Percentiles rank a stretch among this genome's conserved stretches.
Conservation (phyloP, 2,113 vertebrate genomes). For the Pelobates fuscus region DNA sequence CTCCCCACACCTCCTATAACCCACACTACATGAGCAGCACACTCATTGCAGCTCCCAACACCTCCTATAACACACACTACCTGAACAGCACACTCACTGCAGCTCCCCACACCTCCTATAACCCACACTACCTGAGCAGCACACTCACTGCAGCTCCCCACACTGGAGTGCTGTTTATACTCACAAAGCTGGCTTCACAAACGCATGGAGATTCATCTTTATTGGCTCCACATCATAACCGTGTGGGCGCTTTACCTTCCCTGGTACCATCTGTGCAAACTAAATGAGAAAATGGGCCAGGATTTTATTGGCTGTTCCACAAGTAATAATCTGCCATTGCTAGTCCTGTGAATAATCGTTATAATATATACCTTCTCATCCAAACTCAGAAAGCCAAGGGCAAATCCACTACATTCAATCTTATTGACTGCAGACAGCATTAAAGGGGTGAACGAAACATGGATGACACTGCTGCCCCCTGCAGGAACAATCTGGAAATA, state of each 20-base stretch:
- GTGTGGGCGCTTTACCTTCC: constrained; percentile 69
- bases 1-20: too few relatives aligned
- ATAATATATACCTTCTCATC: constrained; percentile 75
- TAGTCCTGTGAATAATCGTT: too few relatives aligned
- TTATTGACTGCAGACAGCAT: constrained; percentile 62
- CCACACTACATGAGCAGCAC: too few relatives aligned
- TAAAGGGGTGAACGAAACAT: constrained; percentile 80
- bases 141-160: too few relatives aligned
- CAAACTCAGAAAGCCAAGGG: constrained; percentile 85
- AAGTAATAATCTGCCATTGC: too few relatives aligned
- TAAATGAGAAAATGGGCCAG: constrained; percentile 50
- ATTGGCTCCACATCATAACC: constrained; percentile 70
- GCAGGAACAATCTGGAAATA: constrained; percentile 82
- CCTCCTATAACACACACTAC: too few relatives aligned
- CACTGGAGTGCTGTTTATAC: constrained; percentile 33
- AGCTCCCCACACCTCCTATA: too few relatives aligned
- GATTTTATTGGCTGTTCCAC: too few relatives aligned
- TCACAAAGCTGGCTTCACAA: constrained; percentile 73
- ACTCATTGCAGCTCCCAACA: too few relatives aligned
- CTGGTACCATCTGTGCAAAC: constrained; percentile 65
- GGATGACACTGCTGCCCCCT: constrained; percentile 69
- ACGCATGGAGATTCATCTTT: constrained; percentile 72
- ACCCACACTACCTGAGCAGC: too few relatives aligned
- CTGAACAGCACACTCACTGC: too few relatives aligned
- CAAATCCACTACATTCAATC: constrained; percentile 66